Evolutionary conservation across 2,113 vertebrate species (phyloP).

Genomic region (Rattus rattus): DNA sequence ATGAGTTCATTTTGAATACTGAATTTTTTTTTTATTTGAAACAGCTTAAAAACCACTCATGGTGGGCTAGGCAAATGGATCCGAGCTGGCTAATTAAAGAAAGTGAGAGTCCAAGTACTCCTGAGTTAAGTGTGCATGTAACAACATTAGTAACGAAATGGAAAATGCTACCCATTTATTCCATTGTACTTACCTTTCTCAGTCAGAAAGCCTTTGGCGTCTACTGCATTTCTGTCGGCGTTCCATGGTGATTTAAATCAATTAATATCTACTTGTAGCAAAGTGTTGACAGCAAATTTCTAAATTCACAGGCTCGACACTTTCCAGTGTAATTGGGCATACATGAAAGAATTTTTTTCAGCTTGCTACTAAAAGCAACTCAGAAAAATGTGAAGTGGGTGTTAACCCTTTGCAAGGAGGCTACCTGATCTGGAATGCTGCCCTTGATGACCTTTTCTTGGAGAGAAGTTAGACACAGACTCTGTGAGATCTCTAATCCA

Average conservation of each 20-base stretch:
- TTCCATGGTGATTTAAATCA: constrained; percentile 75
- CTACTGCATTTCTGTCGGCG: constrained; percentile 66
- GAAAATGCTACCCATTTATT: constrained; percentile 74
- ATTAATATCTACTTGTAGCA: constrained; percentile 81
- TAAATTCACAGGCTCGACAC: constrained; percentile 76
- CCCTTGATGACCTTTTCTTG: not conserved
- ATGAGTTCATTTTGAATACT: constrained; percentile 55
- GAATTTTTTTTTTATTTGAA: constrained; percentile 50
- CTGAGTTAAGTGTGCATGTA: constrained; percentile 74
- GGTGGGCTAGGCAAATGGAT: constrained; percentile 42
- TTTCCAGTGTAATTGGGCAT: constrained; percentile 75
- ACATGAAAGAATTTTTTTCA: constrained; percentile 73
- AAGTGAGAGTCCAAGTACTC: not conserved
- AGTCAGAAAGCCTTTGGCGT: constrained; percentile 52
- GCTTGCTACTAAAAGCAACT: constrained; percentile 75
- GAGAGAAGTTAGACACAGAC: not conserved
- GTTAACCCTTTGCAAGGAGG: constrained; percentile 26
- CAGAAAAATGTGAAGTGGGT: constrained; percentile 30
- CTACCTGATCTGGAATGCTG: not conserved
- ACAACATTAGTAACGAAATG: constrained; percentile 72
- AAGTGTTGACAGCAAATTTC: constrained; percentile 80
- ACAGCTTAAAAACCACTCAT: not conserved
- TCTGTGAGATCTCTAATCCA: not conserved
- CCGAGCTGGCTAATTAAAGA: constrained; percentile 26
- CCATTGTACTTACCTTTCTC: constrained; percentile 52